Evolutionary conservation across 1,140 invertebrate genomes (phyloP).

Genomic region (Drosophila sechellia): DNA sequence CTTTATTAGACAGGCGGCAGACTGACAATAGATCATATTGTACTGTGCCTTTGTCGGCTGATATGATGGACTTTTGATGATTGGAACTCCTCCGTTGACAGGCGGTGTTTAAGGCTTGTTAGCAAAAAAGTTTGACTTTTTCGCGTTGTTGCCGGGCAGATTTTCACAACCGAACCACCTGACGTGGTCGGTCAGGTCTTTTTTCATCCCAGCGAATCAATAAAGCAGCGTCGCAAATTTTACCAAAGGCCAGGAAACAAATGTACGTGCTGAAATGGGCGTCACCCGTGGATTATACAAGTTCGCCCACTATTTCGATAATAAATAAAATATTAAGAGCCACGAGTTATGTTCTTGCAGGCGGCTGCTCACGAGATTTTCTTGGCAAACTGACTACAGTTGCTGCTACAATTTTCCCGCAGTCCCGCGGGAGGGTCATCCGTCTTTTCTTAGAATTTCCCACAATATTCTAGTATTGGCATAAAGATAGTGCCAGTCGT

Average conservation of each 20-base stretch:
- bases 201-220: neutral
- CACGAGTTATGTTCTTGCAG: slow-evolving; percentile 11
- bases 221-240: slow-evolving; percentile 34
- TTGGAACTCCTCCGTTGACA: slow-evolving; percentile 14
- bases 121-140: neutral
- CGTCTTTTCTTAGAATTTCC: slow-evolving; percentile 45
- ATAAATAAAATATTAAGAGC: slow-evolving; percentile 37
- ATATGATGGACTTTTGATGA: slow-evolving; percentile 19
- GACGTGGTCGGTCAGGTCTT: neutral
- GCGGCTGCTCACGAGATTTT: slow-evolving; percentile 66
- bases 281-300: slow-evolving; percentile 34
- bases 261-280: slow-evolving; percentile 32
- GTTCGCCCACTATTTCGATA: slow-evolving; percentile 16
- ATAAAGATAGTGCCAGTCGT: slow-evolving; percentile 18
- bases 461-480: slow-evolving; percentile 4
- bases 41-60: slow-evolving; percentile 22
- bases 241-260: neutral
- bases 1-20: slow-evolving; percentile 26
- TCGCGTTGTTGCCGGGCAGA: slow-evolving; percentile 24
- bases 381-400: slow-evolving; percentile 42
- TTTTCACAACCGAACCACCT: slow-evolving; percentile 13
- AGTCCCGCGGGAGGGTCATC: slow-evolving; percentile 25
- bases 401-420: neutral
- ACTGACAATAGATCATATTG: slow-evolving; percentile 12
- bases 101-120: slow-evolving; percentile 6